These are phyloP conservation scores for Lagocephalus sceleratus DNA, from an alignment of 2,797 vertebrate species.

Conservation along the genomic window DNA sequence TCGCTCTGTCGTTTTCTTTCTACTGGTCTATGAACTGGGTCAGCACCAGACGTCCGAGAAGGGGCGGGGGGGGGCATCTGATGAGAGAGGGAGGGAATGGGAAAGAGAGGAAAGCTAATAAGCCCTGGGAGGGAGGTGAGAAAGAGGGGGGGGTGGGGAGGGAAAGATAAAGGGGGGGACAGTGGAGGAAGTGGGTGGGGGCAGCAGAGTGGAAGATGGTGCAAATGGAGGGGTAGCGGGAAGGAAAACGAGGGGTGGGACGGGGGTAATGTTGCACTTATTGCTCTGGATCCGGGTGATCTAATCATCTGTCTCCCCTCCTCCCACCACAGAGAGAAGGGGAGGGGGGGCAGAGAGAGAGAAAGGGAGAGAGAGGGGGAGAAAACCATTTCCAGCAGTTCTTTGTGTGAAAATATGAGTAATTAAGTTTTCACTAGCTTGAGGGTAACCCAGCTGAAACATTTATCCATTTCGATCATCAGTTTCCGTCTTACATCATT, in stretches of 20 bases:
- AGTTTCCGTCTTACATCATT: background rate
- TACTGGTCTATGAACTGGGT: constrained; percentile 70
- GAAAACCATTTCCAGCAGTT: constrained; percentile 4
- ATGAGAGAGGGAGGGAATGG: background rate
- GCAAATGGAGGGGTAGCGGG: constrained; percentile 45
- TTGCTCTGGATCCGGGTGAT: constrained; percentile 57
- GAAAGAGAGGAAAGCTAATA: constrained; percentile 12
- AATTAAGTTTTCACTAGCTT: constrained; percentile 5
- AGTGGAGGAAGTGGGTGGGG: constrained; percentile 19
- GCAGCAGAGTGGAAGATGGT: constrained; percentile 40
- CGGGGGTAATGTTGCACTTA: constrained; percentile 58
- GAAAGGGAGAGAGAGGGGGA: constrained; percentile 10
- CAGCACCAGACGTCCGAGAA: constrained; percentile 31
- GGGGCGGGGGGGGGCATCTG: constrained; percentile 3
- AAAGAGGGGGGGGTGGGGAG: constrained; percentile 20
- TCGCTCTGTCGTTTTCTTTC: constrained; percentile 43
- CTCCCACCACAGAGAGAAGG: constrained; percentile 9
- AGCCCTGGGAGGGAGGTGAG: constrained; percentile 4
- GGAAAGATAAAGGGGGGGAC: constrained; percentile 39
- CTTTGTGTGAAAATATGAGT: constrained; percentile 2
- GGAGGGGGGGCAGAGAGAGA: constrained; percentile 4
- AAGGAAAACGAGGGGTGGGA: constrained; percentile 38
- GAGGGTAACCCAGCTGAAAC: background rate
- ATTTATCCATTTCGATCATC: constrained; percentile 1
- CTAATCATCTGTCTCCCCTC: constrained; percentile 51